Evolutionary conservation across 2,113 vertebrate species (phyloP).

Genomic region (Bambusicola thoracicus): DNA sequence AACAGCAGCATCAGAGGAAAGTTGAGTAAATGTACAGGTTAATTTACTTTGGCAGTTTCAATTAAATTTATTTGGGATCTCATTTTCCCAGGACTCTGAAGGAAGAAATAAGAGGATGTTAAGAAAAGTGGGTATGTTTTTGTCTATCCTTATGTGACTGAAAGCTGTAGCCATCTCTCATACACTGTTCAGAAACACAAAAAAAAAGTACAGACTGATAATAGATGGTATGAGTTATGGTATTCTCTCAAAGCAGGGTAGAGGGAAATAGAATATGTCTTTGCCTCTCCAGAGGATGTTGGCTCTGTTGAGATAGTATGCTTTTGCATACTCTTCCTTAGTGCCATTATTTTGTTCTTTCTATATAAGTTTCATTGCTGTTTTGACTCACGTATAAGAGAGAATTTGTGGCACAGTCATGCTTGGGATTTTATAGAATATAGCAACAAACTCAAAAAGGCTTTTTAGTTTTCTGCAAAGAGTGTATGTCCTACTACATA

Average conservation of each 20-base stretch:
- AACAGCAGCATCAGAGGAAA: neutral
- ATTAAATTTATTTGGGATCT: neutral
- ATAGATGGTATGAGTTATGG: neutral
- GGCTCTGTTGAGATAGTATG: neutral
- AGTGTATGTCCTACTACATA: accelerated
- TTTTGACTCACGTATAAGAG: neutral
- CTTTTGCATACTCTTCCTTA: neutral
- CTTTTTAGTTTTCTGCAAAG: neutral
- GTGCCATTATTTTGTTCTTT: neutral
- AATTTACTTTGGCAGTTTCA: neutral
- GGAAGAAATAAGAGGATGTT: neutral
- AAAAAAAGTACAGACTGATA: neutral
- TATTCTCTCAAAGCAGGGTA: neutral
- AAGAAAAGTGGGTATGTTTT: neutral
- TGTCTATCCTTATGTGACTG: neutral
- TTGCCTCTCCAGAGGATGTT: neutral
- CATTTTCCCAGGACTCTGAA: neutral
- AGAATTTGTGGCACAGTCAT: neutral
- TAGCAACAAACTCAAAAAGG: neutral
- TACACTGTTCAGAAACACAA: neutral
- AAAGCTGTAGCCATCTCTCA: neutral
- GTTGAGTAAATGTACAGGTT: neutral
- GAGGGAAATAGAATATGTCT: neutral
- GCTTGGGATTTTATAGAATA: neutral
- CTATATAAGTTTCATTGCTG: neutral